Evolutionary conservation across 2,797 vertebrate species (phyloP), one percentile per base, ranked within the genome.

Genomic region (Microchirus variegatus): DNA sequence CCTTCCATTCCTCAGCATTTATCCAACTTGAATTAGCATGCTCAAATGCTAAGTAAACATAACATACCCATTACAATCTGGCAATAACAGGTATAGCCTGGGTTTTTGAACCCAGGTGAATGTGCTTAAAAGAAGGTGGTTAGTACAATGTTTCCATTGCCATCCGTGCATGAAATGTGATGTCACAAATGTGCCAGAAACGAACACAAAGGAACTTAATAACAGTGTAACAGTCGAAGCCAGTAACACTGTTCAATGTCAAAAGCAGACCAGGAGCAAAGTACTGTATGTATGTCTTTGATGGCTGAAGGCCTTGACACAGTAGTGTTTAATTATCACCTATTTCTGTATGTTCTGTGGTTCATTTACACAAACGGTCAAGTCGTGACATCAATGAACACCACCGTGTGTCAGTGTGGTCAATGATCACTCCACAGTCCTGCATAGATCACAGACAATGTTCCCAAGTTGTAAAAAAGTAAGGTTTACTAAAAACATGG

Each of bases 11-110:
- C 46, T 67, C 61, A 35, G 45, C 17, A 1, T 50, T 75, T 46
- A 70, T 70, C 57, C 66, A 70, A 77, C 73, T 53, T 67, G 54
- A 83, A 69, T 81, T 63, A 42, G 70, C 67, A 63, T n/a, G 22
- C 18, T 13, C 16, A 56, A 53, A 40, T 9, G 22, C 54, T 73
- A 77, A 31, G 7, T 68, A 75, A 79, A 73, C 56, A 52, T 62
- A 73, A 63, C 65, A 64, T 36, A 60, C 41, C 26, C 69, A 35
- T 67, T 65, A 75, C 64, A 67, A 61, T 74, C 77, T 79, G 70
- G 53, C 47, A 13, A 17, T 22, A 22, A 22, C 22, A 31, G 31
- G 31, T 4, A 31, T 31, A 31, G 31, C 5, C 7, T 31, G 31
- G 31, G 1, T 31, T 22, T 31, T 31, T 31, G 26, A 31, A 22